Conservation (phyloP, 35 echinoderm and acorn worm species). For the Chiridota heheva region DNA sequence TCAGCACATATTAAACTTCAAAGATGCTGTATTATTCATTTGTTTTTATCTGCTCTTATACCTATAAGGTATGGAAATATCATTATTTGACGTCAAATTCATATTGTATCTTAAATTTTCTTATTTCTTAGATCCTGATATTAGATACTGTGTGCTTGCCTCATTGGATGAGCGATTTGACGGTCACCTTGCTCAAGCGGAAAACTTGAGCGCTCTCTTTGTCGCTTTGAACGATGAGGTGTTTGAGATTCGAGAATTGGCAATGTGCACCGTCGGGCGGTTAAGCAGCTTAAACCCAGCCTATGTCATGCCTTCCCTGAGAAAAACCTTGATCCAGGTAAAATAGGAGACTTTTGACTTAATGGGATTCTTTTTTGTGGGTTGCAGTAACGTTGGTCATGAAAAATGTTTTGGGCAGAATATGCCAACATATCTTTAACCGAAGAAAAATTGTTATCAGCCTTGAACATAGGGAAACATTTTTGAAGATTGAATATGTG, state of each 20-base stretch:
- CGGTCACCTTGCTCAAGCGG: slow-evolving; percentile 94
- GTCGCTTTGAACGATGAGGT: slow-evolving; percentile 90
- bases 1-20: no score
- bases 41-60: no score
- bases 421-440: no score
- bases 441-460: no score
- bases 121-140: slow-evolving; percentile 76
- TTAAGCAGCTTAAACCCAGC: slow-evolving; percentile 96
- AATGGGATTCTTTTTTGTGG: not conserved
- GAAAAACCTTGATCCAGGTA: slow-evolving; percentile 96
- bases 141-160: slow-evolving; percentile 89
- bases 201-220: slow-evolving; percentile 95
- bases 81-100: not conserved
- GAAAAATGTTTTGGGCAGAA: not conserved
- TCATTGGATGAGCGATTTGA: slow-evolving; percentile 96
- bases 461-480: no score
- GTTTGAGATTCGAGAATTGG: slow-evolving; percentile 94
- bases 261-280: slow-evolving; percentile 96
- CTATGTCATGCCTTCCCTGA: slow-evolving; percentile 93
- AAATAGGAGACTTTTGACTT: not conserved
- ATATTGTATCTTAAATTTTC: not conserved
- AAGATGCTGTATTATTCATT: no score
- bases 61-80: no score
- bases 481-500: no score
- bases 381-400: not conserved